Conservation (phyloP, 2,888 invertebrate genomes). For the Tachina lurida region DNA sequence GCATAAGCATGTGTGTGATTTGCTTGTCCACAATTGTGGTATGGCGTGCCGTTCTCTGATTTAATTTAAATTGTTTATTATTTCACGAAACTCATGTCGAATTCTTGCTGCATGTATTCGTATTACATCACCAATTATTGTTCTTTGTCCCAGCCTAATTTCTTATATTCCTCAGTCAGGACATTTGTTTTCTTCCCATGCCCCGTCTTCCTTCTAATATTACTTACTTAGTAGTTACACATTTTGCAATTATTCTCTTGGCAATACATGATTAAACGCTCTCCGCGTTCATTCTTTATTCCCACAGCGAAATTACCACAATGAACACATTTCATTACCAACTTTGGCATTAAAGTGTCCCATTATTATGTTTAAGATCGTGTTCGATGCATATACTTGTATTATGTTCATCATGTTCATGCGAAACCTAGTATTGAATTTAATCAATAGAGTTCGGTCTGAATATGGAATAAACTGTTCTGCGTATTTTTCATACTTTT, state of each 20-base stretch:
- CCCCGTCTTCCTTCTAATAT: too few relatives aligned
- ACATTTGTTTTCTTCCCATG: too few relatives aligned
- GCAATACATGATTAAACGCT: not conserved
- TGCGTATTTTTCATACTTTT: not conserved
- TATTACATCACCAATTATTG: too few relatives aligned
- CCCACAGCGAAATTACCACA: not conserved
- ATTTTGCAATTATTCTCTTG: not conserved
- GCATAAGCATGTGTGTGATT: too few relatives aligned
- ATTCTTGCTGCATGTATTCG: too few relatives aligned
- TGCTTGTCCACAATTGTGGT: too few relatives aligned
- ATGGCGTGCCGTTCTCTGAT: too few relatives aligned
- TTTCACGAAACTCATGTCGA: too few relatives aligned
- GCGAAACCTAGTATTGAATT: not conserved
- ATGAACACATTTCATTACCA: not conserved
- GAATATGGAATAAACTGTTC: slow-evolving; percentile 12
- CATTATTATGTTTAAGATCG: not conserved
- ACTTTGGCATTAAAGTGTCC: not conserved
- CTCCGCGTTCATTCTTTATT: not conserved
- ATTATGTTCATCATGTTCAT: not conserved
- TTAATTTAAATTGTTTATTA: too few relatives aligned
- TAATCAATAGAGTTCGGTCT: not conserved
- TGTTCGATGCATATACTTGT: not conserved
- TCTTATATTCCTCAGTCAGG: too few relatives aligned
- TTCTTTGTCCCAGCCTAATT: too few relatives aligned
- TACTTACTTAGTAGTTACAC: too few relatives aligned